Conservation (phyloP, 2,113 vertebrate species). For the Cinclus cinclus region DNA sequence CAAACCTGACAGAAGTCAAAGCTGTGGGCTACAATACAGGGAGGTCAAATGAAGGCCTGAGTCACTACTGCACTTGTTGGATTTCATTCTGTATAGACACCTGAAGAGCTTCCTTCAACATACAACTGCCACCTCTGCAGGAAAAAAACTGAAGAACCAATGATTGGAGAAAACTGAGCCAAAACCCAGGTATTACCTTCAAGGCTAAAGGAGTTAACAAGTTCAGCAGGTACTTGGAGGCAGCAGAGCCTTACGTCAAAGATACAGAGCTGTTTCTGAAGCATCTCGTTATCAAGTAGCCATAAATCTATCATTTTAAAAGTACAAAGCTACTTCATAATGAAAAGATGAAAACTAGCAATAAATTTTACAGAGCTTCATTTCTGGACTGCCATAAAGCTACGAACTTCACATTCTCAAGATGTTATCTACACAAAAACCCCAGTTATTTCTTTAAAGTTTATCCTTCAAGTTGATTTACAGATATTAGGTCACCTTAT, state of each 20-base stretch:
- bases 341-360: not conserved
- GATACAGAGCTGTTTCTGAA: not conserved
- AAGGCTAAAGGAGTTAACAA: not conserved
- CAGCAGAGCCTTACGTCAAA: not conserved
- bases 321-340: not conserved
- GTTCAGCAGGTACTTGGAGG: not conserved
- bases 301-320: not conserved
- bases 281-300: not conserved
- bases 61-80: not conserved
- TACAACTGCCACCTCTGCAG: not conserved
- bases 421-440: not conserved
- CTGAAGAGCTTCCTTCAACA: not conserved
- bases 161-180: not conserved
- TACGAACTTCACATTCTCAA: not conserved
- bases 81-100: not conserved
- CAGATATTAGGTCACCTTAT: not conserved
- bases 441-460: not conserved
- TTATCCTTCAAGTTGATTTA: slow-evolving; percentile 14
- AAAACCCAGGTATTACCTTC: not conserved
- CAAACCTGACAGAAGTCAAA: not conserved
- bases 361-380: not conserved
- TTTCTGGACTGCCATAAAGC: not conserved
- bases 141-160: not conserved
- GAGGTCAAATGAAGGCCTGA: not conserved
- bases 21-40: not conserved